phyloP scores from a whole-genome alignment of 2,113 vertebrate genomes.

The Bostrychus sinensis region DNA sequence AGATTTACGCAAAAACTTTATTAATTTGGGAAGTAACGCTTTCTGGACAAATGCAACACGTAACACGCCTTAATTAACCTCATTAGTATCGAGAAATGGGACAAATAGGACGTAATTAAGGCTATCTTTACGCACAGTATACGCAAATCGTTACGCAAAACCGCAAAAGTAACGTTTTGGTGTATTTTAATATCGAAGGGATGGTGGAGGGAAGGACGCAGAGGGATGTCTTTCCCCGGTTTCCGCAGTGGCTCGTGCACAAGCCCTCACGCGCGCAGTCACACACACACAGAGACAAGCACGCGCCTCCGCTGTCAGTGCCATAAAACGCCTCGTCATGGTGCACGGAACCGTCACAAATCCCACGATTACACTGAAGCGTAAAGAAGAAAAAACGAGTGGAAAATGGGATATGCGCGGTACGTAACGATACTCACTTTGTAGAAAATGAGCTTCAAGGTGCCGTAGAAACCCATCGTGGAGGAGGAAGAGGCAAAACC shows the following conservation, averaged over 20 bases:
- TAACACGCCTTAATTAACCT: background rate
- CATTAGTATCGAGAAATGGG: too few species aligned
- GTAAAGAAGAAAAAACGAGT: background rate
- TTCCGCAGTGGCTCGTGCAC: constrained; percentile 58
- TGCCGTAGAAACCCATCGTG: constrained; percentile 96
- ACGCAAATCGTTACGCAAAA: background rate
- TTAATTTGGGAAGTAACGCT: background rate
- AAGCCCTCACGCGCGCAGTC: constrained; percentile 9
- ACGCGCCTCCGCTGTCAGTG: constrained; percentile 44
- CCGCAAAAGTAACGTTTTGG: background rate
- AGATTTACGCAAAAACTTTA: too few species aligned
- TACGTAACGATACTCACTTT: constrained; percentile 86
- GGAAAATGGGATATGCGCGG: background rate
- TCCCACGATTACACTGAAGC: background rate
- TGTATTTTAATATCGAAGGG: background rate
- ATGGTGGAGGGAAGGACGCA: background rate
- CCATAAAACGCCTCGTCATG: constrained; percentile 70
- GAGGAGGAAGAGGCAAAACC: constrained; percentile 35
- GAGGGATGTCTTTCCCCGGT: constrained; percentile 3
- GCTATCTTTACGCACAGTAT: background rate
- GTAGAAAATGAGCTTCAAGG: constrained; percentile 97
- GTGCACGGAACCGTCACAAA: background rate
- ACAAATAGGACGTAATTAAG: too few species aligned
- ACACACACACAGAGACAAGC: too few species aligned
- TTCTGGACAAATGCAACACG: background rate